phyloP scores from a whole-genome alignment of 2,113 vertebrate genomes.

The Neotragus pygmaeus region DNA sequence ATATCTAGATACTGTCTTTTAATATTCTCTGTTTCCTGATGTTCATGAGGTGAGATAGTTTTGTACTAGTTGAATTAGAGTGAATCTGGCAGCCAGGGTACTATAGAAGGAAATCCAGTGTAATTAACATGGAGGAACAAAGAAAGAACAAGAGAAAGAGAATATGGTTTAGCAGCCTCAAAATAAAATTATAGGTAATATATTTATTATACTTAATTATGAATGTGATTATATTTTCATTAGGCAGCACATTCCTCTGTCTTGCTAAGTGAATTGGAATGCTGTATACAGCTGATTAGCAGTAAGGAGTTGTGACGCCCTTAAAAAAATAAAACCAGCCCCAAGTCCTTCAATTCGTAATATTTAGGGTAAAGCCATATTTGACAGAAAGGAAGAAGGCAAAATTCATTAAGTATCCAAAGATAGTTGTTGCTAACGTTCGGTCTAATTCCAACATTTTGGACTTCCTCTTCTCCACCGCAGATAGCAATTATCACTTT shows the following conservation, averaged over 20 bases:
- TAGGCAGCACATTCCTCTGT: slow-evolving; percentile 12
- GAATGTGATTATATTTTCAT: slow-evolving; percentile 32
- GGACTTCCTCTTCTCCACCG: slow-evolving; percentile 78
- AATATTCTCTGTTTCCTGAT: background rate
- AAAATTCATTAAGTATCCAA: background rate
- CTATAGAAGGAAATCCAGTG: background rate
- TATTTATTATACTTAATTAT: slow-evolving; percentile 32
- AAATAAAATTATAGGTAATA: slow-evolving; percentile 4
- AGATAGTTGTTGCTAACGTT: slow-evolving; percentile 9
- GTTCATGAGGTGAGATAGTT: background rate
- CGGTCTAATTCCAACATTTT: slow-evolving; percentile 65
- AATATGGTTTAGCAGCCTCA: background rate
- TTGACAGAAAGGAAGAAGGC: background rate
- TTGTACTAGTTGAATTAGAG: background rate
- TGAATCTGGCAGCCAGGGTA: background rate
- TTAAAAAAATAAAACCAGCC: background rate
- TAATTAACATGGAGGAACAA: background rate
- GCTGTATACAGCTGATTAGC: background rate
- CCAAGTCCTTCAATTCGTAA: background rate
- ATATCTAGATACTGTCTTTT: background rate
- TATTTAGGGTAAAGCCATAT: background rate
- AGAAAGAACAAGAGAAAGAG: background rate
- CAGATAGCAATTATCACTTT: slow-evolving; percentile 79
- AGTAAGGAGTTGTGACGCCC: background rate
- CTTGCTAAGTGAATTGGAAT: slow-evolving; percentile 15